Evolutionary conservation across 1,140 invertebrate genomes (phyloP).

Genomic region (Drosophila guanche): DNA sequence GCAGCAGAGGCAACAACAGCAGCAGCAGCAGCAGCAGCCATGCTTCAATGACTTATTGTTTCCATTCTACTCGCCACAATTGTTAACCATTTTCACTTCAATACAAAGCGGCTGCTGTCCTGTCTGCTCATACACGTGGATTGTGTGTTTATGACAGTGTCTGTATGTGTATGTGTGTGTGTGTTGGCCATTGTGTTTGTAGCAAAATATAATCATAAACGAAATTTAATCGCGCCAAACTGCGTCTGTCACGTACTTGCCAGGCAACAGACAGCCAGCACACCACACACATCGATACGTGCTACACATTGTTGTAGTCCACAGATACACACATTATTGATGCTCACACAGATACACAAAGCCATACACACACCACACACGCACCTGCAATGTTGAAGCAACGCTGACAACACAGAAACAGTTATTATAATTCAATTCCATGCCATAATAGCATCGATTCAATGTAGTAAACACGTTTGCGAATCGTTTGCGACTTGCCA

Average conservation of each 20-base stretch:
- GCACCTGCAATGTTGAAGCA: slow-evolving; percentile 57
- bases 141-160: slow-evolving; percentile 41
- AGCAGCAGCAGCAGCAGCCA: slow-evolving; percentile 21
- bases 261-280: slow-evolving; percentile 36
- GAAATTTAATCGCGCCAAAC: slow-evolving; percentile 80
- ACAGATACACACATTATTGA: slow-evolving; percentile 27
- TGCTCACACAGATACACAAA: slow-evolving; percentile 14
- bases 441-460: slow-evolving; percentile 72
- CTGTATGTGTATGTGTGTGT: slow-evolving; percentile 7
- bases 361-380: slow-evolving; percentile 8
- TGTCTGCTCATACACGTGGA: slow-evolving; percentile 8
- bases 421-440: slow-evolving; percentile 83
- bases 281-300: slow-evolving; percentile 43
- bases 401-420: slow-evolving; percentile 77
- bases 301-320: neutral
- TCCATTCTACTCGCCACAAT: slow-evolving; percentile 57
- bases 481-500: slow-evolving; percentile 71
- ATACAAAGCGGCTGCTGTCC: slow-evolving; percentile 67
- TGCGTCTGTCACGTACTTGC: slow-evolving; percentile 79
- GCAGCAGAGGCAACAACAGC: too few species aligned
- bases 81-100: slow-evolving; percentile 80
- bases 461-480: slow-evolving; percentile 68
- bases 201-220: slow-evolving; percentile 82
- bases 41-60: slow-evolving; percentile 46
- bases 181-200: slow-evolving; percentile 61